Percentiles rank a stretch among this genome's conserved stretches.
phyloP scores from a whole-genome alignment of 2,888 invertebrate species.

The Resseliella maxima region DNA sequence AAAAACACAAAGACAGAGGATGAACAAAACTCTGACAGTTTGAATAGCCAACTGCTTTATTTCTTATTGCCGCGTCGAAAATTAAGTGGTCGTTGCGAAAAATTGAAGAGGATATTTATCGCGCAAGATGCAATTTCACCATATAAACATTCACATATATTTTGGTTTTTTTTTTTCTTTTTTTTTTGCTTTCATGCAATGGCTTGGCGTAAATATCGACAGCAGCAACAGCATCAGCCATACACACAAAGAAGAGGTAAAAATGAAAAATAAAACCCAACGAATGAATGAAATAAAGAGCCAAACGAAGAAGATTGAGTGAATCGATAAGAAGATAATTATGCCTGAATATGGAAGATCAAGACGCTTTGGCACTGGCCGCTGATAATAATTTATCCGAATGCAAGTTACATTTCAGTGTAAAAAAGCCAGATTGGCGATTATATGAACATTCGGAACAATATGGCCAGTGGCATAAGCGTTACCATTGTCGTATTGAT shows the following conservation, averaged over 20 bases:
- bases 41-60: conserved; percentile 51
- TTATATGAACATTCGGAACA: not conserved
- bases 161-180: not conserved
- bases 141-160: conserved; percentile 32
- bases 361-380: conserved; percentile 42
- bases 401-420: not conserved
- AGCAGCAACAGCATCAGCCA: not conserved
- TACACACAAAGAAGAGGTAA: not conserved
- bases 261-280: not conserved
- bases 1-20: not conserved
- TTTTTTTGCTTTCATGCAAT: not conserved
- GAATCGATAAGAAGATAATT: conserved; percentile 31
- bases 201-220: conserved; percentile 36
- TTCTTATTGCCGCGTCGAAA: conserved; percentile 51
- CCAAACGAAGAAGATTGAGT: conserved; percentile 36
- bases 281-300: not conserved
- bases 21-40: conserved; percentile 34
- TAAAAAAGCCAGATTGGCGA: not conserved
- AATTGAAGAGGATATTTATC: conserved; percentile 53
- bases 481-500: conserved; percentile 32
- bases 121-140: conserved; percentile 51
- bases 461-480: conserved; percentile 41
- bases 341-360: conserved; percentile 50
- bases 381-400: conserved; percentile 39
- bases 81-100: conserved; percentile 51